Base-by-base conservation (phyloP, 2,797 vertebrate species). In the Amphiprion clarkii region DNA sequence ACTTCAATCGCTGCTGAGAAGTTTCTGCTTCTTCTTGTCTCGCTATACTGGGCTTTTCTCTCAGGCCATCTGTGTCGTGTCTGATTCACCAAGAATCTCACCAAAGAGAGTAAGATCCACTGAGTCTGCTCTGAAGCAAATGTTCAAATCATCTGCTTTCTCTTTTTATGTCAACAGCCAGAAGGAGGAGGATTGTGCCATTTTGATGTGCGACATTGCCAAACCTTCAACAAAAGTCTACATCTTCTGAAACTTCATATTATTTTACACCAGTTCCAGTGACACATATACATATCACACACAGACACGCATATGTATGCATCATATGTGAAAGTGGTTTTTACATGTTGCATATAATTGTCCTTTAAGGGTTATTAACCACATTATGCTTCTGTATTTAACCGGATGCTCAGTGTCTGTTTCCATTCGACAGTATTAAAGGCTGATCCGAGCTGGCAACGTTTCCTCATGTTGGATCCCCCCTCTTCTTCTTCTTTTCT, bases 131-230 rank as follows among this genome's bases (percentile, higher is more conserved):
- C 49, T 62, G 51, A 58, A 71, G 42, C 40, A 16, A 44, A n/a
- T 42, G 31, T 64, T 68, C n/a, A 57, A 52, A 53, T 56, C 23
- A 9, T 48, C 52, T 5, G 25, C 25, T 49, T 42, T 42, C 55
- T 67, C n/a, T 61, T 58, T 72, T 44, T 53, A 48, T 63, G 40
- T 61, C 58, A 31, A 5, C 58, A 64, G 40, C 53, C 74, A 71
- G 55, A 39, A 59, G 25, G 33, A 57, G 14, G 12, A 62, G 27
- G 48, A 48, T 14, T 56, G 6, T 55, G 31, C 23, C 65, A 57
- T 46, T 57, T 39, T 57, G 27, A 54, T 36, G 19, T 27, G 21
- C 40, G 7, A 13, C 29, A 57, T 39, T 49, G 31, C 31, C 72
- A 68, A 73, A 64, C 64, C 54, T 19, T 12, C 56, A 36, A 19